Evolutionary conservation across 2,888 invertebrate species (phyloP), one percentile per base, ranked within the genome.

Genomic region (Chrysomela aeneicollis): DNA sequence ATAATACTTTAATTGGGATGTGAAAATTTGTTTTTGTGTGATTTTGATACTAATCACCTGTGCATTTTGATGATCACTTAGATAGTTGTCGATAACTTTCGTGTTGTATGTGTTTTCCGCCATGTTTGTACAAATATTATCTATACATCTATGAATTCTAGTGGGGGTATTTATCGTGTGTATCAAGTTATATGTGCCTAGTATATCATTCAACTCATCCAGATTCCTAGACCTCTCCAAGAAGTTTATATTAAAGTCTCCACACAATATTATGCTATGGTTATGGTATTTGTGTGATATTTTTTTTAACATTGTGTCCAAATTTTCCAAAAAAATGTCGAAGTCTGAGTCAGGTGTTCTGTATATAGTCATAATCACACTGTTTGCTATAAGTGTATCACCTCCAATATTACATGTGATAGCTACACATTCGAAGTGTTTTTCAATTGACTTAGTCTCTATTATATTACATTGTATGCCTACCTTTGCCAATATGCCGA

Each of bases 391-490:
- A 8, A 12, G 12, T 46, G 17, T 46, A 17, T 17, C 17, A 46
- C 46, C 6, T 5, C 46, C 46, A 8, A 46, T 46, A 46, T n/a
- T n/a, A n/a, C n/a, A n/a, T n/a, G n/a, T n/a, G n/a, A n/a, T n/a
- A n/a, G n/a, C n/a, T n/a, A n/a, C 46, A 46, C 46, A 46, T 46
- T 46, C 46, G 46, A 46, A 46, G 46, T 46, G 46, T 46, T 46
- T 46, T 17, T 46, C 46, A 15, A 46, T 12, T 12, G 46, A 46
- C 46, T 46, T 46, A 3, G 12, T 17, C 46, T 46, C 46, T 46
- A 46, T 46, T 46, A 46, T 46, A 12, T 8, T 46, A 8, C 46
- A 46, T 46, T 46, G 46, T 15, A 12, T 46, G 12, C 46, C 46
- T 46, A 12, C 12, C n/a, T 46, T 46, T 8, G 46, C 46, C 46